phyloP scores from a whole-genome alignment of 2,797 vertebrate genomes.

The Tragelaphus oryx region DNA sequence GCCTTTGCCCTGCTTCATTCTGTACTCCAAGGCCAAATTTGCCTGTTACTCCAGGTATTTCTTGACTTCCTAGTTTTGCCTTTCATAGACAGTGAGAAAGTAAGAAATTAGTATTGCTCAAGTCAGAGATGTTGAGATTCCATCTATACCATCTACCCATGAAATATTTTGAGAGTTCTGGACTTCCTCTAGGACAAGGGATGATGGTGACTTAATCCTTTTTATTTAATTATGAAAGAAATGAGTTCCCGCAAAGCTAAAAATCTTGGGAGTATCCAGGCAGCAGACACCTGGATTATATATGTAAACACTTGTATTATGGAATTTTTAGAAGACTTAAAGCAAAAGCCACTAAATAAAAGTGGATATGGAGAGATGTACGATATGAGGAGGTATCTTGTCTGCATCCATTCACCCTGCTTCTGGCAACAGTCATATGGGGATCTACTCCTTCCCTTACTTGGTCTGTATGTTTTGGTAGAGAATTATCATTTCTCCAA shows the following conservation, averaged over 20 bases:
- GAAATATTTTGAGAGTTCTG: neutral
- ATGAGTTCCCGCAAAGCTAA: neutral
- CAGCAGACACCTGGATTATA: constrained; percentile 8
- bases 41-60: neutral
- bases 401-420: neutral
- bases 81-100: neutral
- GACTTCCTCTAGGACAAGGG: neutral
- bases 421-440: neutral
- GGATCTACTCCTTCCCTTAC: neutral
- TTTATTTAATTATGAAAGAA: constrained; percentile 37
- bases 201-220: neutral
- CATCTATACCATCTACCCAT: neutral
- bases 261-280: neutral
- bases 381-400: neutral
- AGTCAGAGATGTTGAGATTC: neutral
- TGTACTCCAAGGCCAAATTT: neutral
- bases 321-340: neutral
- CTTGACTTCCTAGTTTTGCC: neutral
- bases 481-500: neutral
- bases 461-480: neutral
- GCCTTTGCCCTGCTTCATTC: neutral
- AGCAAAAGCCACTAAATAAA: neutral
- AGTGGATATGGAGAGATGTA: neutral
- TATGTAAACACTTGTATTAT: neutral
- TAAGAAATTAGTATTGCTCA: neutral